phyloP scores from a whole-genome alignment of 2,888 invertebrate species.

The Podabrus alpinus region DNA sequence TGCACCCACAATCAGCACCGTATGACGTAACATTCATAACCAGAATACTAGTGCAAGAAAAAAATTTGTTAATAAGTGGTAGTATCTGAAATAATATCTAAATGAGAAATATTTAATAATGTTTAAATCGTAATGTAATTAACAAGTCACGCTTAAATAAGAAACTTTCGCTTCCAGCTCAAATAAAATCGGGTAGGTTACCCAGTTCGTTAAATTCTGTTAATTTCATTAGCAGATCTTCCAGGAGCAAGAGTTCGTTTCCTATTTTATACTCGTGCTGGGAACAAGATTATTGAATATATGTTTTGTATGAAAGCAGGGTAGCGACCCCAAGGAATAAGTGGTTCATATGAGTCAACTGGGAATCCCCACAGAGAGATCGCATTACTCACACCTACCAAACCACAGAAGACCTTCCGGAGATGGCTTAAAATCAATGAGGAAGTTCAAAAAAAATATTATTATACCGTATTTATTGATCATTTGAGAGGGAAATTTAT shows the following conservation, averaged over 20 bases:
- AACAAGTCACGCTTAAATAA: neutral
- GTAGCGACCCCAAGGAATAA: slow-evolving; percentile 22
- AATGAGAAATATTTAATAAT: neutral
- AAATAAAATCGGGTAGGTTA: neutral
- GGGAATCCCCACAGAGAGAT: slow-evolving; percentile 35
- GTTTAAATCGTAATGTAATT: neutral
- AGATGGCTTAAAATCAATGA: neutral
- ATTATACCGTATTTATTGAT: neutral
- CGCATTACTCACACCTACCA: slow-evolving; percentile 14
- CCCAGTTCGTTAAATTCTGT: neutral
- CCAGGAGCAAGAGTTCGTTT: neutral
- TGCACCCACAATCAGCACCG: slow-evolving; percentile 25
- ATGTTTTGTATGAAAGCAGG: slow-evolving; percentile 14
- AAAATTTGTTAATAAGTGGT: too few species aligned
- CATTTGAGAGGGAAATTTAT: neutral
- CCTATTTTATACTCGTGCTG: slow-evolving; percentile 8
- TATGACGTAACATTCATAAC: slow-evolving; percentile 18
- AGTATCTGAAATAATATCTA: neutral
- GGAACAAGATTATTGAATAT: slow-evolving; percentile 14
- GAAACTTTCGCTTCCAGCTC: neutral
- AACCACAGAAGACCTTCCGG: slow-evolving; percentile 9
- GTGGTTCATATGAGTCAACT: slow-evolving; percentile 21
- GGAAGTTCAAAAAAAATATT: neutral
- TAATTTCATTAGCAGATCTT: neutral
- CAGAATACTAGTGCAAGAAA: neutral